phyloP scores from a whole-genome alignment of 2,113 vertebrate genomes.

The Malurus alboscapulatus region DNA sequence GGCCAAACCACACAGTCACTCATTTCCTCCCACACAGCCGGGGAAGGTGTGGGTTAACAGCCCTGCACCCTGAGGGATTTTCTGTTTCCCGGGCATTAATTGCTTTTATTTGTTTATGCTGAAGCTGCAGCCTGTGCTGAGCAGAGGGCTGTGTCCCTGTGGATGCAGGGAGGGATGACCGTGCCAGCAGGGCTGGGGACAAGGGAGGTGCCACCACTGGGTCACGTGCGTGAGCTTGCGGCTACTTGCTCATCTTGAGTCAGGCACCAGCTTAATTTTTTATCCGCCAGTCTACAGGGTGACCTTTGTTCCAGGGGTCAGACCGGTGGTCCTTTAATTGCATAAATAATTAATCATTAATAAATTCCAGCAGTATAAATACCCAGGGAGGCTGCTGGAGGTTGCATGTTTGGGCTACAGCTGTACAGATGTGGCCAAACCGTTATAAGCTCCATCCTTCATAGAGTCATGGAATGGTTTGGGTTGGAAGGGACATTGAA shows the following conservation, averaged over 20 bases:
- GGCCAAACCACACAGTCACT: neutral
- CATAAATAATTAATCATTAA: neutral
- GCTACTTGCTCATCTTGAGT: neutral
- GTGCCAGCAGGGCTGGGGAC: neutral
- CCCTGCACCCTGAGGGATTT: neutral
- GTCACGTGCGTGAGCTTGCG: neutral
- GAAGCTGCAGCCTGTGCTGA: neutral
- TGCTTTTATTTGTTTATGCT: neutral
- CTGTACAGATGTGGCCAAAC: neutral
- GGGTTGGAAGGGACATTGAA: neutral
- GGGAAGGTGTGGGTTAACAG: neutral
- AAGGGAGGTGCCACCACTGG: neutral
- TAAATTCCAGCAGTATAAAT: neutral
- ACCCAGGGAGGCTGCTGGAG: neutral
- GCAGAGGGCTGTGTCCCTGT: neutral
- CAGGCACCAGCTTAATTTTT: conserved; percentile 4
- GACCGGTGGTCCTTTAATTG: neutral
- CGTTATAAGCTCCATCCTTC: neutral
- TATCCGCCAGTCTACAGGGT: neutral
- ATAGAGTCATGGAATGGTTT: neutral
- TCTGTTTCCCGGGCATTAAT: neutral
- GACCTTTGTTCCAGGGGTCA: neutral
- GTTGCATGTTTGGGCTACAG: neutral
- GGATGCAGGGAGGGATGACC: neutral
- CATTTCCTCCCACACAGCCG: neutral